Evolutionary conservation across 2,888 invertebrate genomes (phyloP), one percentile per base, ranked within the genome.

Genomic region (Pecten maximus): DNA sequence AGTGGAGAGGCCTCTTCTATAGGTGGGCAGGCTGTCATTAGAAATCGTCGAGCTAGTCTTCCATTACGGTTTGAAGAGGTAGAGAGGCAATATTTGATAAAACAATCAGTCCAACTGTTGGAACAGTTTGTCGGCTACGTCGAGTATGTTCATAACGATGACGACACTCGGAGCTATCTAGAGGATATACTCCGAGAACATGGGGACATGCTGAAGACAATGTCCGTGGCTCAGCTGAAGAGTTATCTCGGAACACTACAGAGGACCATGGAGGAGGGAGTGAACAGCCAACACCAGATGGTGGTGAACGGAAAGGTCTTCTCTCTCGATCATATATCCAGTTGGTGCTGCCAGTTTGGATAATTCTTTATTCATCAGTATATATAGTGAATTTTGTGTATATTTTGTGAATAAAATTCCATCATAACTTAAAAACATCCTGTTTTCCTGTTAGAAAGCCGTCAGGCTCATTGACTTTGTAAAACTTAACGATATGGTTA

Each of bases 331-430:
- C 88, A 88, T 19, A 50, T 88, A 35, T 44, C 48, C 35, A 88
- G 88, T 40, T 88, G 88, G 88, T 88, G 88, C 88, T 88, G 88
- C n/a, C 88, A 44, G 23, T 88, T 88, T 48, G 74, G 74, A 74
- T 74, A 15, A 74, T 28, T 35, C n/a, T n/a, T n/a, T n/a, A 35
- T 74, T 28, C 74, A 23, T 19, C 23, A 54, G 0, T 8, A 54
- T 54, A 19, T 54, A 23, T 54, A 6, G 12, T 54, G 54, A 19
- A 2, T 23, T 54, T 48, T 48, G 48, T 23, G 44, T 44, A 16
- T 16, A 8, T 12, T 74, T 35, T 2, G 8, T 6, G 23, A 74
- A 28, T 28, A 74, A 74, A 28, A 74, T 28, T 12, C 8, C 28
- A 35, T 23, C 74, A 74, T 2, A 74, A 28, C 54, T 54, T 23